These are phyloP conservation scores for Lerista edwardsae DNA, from an alignment of 2,797 vertebrate genomes.

Conservation along the genomic window DNA sequence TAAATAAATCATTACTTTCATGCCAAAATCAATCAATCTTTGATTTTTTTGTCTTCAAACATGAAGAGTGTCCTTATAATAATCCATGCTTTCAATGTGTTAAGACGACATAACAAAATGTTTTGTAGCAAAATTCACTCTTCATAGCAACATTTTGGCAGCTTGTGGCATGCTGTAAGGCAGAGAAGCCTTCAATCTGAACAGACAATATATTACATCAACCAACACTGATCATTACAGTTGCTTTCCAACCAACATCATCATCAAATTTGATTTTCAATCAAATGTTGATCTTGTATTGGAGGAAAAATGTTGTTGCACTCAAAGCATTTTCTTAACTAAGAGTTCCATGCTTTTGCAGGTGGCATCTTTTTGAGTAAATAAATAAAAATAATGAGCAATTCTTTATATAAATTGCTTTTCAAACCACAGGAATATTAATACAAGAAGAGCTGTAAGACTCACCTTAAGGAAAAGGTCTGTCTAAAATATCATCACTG, in stretches of 20 bases:
- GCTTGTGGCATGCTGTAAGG: slow-evolving; percentile 52
- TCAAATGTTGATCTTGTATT: slow-evolving; percentile 65
- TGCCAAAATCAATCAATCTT: slow-evolving; percentile 23
- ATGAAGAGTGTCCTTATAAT: slow-evolving; percentile 27
- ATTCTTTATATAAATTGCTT: slow-evolving; percentile 42
- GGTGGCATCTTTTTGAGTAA: slow-evolving; percentile 24
- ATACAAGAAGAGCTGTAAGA: slow-evolving; percentile 44
- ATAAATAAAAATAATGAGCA: slow-evolving; percentile 25
- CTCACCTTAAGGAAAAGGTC: slow-evolving; percentile 41
- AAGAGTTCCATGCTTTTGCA: slow-evolving; percentile 32
- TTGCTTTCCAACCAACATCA: slow-evolving; percentile 47
- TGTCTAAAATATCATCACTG: slow-evolving; percentile 35
- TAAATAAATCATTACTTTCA: slow-evolving; percentile 33
- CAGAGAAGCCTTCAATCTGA: slow-evolving; percentile 34
- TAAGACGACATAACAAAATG: slow-evolving; percentile 40
- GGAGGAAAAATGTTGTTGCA: slow-evolving; percentile 28
- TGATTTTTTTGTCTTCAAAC: slow-evolving; percentile 33
- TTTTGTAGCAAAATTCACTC: slow-evolving; percentile 32
- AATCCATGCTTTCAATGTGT: slow-evolving; percentile 20
- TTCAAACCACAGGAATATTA: slow-evolving; percentile 51
- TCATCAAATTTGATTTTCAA: slow-evolving; percentile 64
- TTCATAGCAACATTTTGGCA: slow-evolving; percentile 45
- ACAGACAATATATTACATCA: slow-evolving; percentile 9
- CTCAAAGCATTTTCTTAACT: slow-evolving; percentile 34
- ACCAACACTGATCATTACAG: slow-evolving; percentile 53